Evolutionary conservation across 1,140 invertebrate genomes (phyloP).

Genomic region (Sitophilus oryzae): DNA sequence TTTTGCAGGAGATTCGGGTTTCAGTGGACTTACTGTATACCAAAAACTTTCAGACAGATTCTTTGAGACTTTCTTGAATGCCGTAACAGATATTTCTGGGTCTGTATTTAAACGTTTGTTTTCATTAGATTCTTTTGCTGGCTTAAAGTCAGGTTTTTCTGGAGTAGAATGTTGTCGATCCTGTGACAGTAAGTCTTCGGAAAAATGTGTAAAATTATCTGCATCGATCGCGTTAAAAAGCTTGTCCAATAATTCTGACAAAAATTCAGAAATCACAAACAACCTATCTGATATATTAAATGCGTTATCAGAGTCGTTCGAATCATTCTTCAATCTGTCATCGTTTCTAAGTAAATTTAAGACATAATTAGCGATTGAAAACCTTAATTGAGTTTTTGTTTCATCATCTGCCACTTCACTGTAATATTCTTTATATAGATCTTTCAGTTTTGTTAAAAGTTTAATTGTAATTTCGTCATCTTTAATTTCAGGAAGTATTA

Average conservation of each 20-base stretch:
- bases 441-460: constrained; percentile 30
- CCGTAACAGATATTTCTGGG: constrained; percentile 22
- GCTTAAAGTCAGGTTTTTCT: constrained; percentile 11
- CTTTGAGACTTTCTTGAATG: constrained; percentile 32
- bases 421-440: constrained; percentile 31
- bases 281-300: constrained; percentile 33
- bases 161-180: constrained; percentile 27
- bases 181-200: constrained; percentile 9
- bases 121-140: neutral
- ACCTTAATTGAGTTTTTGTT: constrained; percentile 32
- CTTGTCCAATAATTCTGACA: constrained; percentile 38
- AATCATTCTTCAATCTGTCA: constrained; percentile 18
- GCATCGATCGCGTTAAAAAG: constrained; percentile 34
- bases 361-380: constrained; percentile 29
- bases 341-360: constrained; percentile 29
- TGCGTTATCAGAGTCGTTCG: constrained; percentile 16
- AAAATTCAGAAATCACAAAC: constrained; percentile 38
- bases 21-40: constrained; percentile 30
- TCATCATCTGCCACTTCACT: constrained; percentile 22
- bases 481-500: constrained; percentile 38
- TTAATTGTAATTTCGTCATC: constrained; percentile 33
- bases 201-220: constrained; percentile 22
- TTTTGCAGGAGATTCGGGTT: neutral
- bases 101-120: neutral
- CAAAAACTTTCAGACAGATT: constrained; percentile 36